These are phyloP conservation scores for Tanypteryx hageni DNA, from an alignment of 2,888 invertebrate species.

Conservation along the genomic window DNA sequence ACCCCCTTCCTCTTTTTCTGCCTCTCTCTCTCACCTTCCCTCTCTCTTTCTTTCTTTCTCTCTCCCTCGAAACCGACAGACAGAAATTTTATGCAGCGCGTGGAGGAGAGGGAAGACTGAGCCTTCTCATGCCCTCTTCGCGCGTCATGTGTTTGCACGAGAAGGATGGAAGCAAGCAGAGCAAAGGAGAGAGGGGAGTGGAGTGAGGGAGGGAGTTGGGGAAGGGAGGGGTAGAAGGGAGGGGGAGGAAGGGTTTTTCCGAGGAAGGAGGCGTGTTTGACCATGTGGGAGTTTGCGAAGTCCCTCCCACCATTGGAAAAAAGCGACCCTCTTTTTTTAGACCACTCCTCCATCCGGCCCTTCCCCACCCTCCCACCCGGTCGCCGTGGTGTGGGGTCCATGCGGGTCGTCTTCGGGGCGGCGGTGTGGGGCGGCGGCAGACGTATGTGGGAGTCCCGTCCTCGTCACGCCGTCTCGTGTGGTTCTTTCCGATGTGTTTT, in stretches of 20 bases:
- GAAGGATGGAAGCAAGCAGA: neutral
- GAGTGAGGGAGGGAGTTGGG: neutral
- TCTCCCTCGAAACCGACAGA: conserved; percentile 1
- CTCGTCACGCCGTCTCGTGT: neutral
- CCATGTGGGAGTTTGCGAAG: conserved; percentile 21
- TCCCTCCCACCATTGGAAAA: conserved; percentile 20
- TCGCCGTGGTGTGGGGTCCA: neutral
- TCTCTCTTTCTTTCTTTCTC: neutral
- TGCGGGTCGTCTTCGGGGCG: neutral
- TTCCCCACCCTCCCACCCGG: neutral
- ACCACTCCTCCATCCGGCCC: conserved; percentile 4
- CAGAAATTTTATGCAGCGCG: conserved; percentile 55
- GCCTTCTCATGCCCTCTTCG: conserved; percentile 8
- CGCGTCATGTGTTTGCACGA: conserved; percentile 47
- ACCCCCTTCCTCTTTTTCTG: conserved; percentile 7
- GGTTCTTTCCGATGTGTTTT: conserved; percentile 19
- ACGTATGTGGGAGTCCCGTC: conserved; percentile 19
- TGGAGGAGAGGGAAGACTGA: conserved; percentile 30
- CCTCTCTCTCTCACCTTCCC: conserved; percentile 19
- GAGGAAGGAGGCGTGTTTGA: conserved; percentile 23
- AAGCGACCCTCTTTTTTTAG: conserved; percentile 8
- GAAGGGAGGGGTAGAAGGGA: neutral
- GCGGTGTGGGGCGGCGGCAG: conserved; percentile 26
- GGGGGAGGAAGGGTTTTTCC: neutral
- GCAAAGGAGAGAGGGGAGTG: neutral